A percentile compares a stretch with the other conserved stretches of the same genome.
phyloP scores from a whole-genome alignment of 92 coral and sea anemone species.

The Phenganax subtilis region DNA sequence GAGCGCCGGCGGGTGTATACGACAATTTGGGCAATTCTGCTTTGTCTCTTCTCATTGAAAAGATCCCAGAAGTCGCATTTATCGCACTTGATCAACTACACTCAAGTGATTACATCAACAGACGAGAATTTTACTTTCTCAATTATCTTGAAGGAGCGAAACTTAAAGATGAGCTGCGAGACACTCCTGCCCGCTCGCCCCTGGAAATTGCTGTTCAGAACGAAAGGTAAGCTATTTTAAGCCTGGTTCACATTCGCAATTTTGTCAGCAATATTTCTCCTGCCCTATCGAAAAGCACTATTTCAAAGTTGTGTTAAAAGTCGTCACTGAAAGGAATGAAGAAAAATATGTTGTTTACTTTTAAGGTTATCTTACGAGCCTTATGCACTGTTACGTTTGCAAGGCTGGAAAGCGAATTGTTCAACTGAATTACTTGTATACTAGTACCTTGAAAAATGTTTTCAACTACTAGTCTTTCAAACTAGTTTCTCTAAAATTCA shows the following conservation, averaged over 20 bases:
- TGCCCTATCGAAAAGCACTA: neutral
- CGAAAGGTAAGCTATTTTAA: constrained; percentile 25
- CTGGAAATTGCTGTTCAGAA: constrained; percentile 37
- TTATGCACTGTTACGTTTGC: too few species aligned
- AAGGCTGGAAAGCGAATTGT: too few species aligned
- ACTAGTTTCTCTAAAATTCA: too few species aligned
- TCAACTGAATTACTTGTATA: too few species aligned
- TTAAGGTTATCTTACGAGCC: too few species aligned
- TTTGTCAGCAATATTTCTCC: neutral
- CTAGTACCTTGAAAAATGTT: too few species aligned
- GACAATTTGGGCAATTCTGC: constrained; percentile 65
- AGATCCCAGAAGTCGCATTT: constrained; percentile 59
- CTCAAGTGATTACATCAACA: constrained; percentile 24
- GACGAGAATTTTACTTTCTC: constrained; percentile 33
- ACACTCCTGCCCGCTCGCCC: constrained; percentile 33
- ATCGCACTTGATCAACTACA: constrained; percentile 34
- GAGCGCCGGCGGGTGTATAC: constrained; percentile 62
- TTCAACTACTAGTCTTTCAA: too few species aligned
- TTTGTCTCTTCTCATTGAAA: constrained; percentile 53
- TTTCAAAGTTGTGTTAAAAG: neutral
- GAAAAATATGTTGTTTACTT: too few species aligned
- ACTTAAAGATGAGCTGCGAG: constrained; percentile 3
- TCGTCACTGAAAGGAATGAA: too few species aligned
- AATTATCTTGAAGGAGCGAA: constrained; percentile 35
- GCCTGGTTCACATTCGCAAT: neutral